Evolutionary conservation across 2,888 invertebrate genomes (phyloP), one percentile per base, ranked within the genome.

Genomic region (Lysandra coridon): DNA sequence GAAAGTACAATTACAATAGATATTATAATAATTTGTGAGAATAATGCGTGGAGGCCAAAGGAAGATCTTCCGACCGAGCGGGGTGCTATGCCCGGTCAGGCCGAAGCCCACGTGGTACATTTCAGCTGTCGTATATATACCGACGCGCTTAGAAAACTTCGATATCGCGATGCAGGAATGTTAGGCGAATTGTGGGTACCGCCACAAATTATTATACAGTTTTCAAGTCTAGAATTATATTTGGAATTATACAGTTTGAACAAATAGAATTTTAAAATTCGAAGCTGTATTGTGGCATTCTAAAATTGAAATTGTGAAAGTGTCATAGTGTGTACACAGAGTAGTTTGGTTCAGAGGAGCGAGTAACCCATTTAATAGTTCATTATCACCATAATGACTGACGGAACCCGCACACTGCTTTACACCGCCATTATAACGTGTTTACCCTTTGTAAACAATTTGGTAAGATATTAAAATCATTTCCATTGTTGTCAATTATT

Each of bases 341-440:
- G 40, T 74, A 23, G 30, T 23, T 73, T 37, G 69, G 69, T 69
- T 69, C 69, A 69, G 69, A 69, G 69, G 69, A 69, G 69, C 69
- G 69, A 40, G 44, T 74, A 74, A 44, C 40, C 44, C 12, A 74
- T 74, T 74, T 74, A 44, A 74, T 44, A 74, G 44, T 44, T 74
- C 44, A 74, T 74, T 74, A 74, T 44, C 74, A 44, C 44, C n/a
- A 44, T 74, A 44, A 74, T 44, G 44, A 73, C 33, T 37, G 17
- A 44, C 44, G 44, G 74, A 23, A 74, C 69, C 17, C 33, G 69
- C 30, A 37, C 14, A 23, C 62, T 2, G 62, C n/a, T 62, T 62
- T 62, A 62, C 30, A 30, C 64, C 64, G 64, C 7, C 64, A 64
- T 64, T 69, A 69, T 69, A 69, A 69, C 17, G 30, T 1, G 69